Evolutionary conservation across 1,140 invertebrate species (phyloP).

Genomic region (Popillia japonica): DNA sequence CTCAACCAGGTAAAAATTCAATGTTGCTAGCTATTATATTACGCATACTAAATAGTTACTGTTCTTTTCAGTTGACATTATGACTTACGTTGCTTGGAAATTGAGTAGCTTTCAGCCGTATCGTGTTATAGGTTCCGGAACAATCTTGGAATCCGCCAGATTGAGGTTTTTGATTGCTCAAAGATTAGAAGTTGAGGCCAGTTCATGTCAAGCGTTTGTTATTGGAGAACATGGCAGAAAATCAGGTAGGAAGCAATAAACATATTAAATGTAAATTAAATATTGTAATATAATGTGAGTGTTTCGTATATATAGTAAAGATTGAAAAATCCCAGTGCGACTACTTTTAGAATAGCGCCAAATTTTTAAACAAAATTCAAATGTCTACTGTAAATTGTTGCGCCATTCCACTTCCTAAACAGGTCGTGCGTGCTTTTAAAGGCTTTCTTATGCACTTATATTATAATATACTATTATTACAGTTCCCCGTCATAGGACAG

Average conservation of each 20-base stretch:
- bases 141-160: slow-evolving; percentile 69
- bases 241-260: slow-evolving; percentile 62
- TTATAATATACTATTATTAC: too few species aligned
- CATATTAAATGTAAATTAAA: too few species aligned
- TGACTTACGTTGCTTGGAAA: slow-evolving; percentile 74
- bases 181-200: slow-evolving; percentile 66
- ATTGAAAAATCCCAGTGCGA: too few species aligned
- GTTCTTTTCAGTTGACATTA: slow-evolving; percentile 68
- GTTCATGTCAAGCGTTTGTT: slow-evolving; percentile 67
- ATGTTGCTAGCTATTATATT: not conserved
- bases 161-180: slow-evolving; percentile 69
- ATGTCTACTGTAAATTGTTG: too few species aligned
- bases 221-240: slow-evolving; percentile 73
- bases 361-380: too few species aligned
- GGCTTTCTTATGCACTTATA: too few species aligned
- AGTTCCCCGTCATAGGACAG: too few species aligned
- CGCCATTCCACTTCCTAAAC: too few species aligned
- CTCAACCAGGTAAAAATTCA: slow-evolving; percentile 44
- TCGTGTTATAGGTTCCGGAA: slow-evolving; percentile 71
- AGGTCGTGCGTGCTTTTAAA: too few species aligned
- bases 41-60: not conserved
- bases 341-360: too few species aligned
- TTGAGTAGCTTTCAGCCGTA: slow-evolving; percentile 69
- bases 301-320: too few species aligned
- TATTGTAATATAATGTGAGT: too few species aligned